Conservation (phyloP, 2,113 vertebrate species). For the Caranx melampygus region DNA sequence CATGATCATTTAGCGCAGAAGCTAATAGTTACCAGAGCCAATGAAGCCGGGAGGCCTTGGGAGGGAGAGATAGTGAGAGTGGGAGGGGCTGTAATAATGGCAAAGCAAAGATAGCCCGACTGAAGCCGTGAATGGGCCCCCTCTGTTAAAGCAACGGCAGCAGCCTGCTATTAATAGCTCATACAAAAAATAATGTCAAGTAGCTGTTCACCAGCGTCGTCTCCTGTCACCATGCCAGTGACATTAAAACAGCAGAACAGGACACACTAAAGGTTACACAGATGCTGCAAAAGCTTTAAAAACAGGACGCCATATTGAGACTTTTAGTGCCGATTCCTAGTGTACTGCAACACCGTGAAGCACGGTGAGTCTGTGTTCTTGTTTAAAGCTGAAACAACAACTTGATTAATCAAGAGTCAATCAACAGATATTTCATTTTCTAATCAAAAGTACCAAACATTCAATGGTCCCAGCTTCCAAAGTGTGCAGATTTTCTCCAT, state of each 20-base stretch:
- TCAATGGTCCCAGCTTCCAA: background rate
- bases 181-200: conserved; percentile 40
- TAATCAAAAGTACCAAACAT: too few relatives aligned
- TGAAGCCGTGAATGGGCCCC: conserved; percentile 23
- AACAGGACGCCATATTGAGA: background rate
- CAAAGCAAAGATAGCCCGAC: conserved; percentile 22
- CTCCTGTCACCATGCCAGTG: conserved; percentile 3
- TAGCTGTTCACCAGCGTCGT: conserved; percentile 36
- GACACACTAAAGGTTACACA: background rate
- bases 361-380: background rate
- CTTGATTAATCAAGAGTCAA: background rate
- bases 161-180: conserved; percentile 69
- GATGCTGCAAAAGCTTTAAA: background rate
- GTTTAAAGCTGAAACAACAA: background rate
- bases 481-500: background rate
- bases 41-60: conserved; percentile 43
- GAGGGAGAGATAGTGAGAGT: conserved; percentile 10
- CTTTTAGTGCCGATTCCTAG: background rate
- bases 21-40: conserved; percentile 49
- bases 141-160: conserved; percentile 55
- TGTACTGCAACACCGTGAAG: background rate
- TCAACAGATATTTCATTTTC: background rate
- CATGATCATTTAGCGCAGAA: conserved; percentile 36
- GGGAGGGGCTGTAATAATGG: conserved; percentile 35
- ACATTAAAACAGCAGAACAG: background rate